Evolutionary conservation across 2,113 vertebrate genomes (phyloP).

Genomic region (Gobius niger): DNA sequence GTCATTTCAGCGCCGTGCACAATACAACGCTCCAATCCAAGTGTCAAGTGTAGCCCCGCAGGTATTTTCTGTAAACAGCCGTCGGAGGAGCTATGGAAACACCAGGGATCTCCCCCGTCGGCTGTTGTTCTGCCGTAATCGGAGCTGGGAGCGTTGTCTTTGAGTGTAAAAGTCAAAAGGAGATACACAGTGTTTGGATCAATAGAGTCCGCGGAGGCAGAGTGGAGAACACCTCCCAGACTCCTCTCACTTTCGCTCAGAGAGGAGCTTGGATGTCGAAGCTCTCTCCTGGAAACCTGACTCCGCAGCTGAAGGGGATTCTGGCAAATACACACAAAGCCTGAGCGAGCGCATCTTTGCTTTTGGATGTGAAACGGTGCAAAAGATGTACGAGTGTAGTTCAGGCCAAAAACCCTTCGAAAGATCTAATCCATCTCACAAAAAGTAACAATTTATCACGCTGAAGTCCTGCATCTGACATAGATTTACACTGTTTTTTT

Average conservation of each 20-base stretch:
- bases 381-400: conserved; percentile 23
- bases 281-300: conserved; percentile 47
- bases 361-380: not conserved
- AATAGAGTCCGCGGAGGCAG: conserved; percentile 44
- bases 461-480: no score
- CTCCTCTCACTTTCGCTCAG: conserved; percentile 49
- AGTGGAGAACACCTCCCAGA: conserved; percentile 30
- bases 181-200: conserved; percentile 38
- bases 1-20: conserved; percentile 38
- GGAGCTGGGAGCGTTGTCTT: not conserved
- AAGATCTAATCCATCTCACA: not conserved
- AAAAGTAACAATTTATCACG: no score
- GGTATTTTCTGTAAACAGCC: conserved; percentile 45
- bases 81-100: conserved; percentile 28
- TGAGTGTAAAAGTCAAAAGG: conserved; percentile 33
- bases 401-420: conserved; percentile 4
- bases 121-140: conserved; percentile 8
- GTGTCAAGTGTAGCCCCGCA: conserved; percentile 17
- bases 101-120: conserved; percentile 14
- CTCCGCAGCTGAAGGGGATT: conserved; percentile 33
- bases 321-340: conserved; percentile 44
- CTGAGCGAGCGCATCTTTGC: conserved; percentile 15
- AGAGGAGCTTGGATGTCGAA: conserved; percentile 45
- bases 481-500: no score
- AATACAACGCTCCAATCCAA: conserved; percentile 23